Conservation (phyloP, 2,888 invertebrate species). For the Thysanoteuthis rhombus region DNA sequence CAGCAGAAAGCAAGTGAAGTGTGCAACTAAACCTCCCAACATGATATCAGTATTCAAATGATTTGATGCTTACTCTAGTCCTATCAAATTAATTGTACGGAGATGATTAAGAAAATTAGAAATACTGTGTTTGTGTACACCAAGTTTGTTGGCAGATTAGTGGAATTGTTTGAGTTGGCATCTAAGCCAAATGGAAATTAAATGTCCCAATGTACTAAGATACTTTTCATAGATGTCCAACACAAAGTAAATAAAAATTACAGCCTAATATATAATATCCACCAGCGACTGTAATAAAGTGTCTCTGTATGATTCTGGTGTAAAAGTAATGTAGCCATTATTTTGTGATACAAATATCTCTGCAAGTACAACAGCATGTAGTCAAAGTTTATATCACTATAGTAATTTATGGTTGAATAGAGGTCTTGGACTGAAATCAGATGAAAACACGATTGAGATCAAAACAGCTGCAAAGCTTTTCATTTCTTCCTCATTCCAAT, state of each 20-base stretch:
- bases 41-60: neutral
- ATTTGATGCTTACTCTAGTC: neutral
- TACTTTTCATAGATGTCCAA: neutral
- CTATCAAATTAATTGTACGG: neutral
- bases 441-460: no score
- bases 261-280: neutral
- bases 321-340: neutral
- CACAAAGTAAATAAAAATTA: neutral
- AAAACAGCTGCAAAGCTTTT: no score
- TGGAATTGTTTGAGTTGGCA: neutral
- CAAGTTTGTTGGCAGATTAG: neutral
- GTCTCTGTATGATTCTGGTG: neutral
- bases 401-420: no score
- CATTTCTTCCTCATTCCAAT: no score
- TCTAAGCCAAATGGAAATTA: neutral
- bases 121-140: neutral
- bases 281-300: neutral
- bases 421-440: no score
- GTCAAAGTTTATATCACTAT: neutral
- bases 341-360: neutral
- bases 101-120: slow-evolving; percentile 12
- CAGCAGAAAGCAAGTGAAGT: neutral
- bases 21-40: neutral
- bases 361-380: no score
- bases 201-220: neutral